Evolutionary conservation across 2,113 vertebrate genomes (phyloP).

Genomic region (Emydura subglobosa): DNA sequence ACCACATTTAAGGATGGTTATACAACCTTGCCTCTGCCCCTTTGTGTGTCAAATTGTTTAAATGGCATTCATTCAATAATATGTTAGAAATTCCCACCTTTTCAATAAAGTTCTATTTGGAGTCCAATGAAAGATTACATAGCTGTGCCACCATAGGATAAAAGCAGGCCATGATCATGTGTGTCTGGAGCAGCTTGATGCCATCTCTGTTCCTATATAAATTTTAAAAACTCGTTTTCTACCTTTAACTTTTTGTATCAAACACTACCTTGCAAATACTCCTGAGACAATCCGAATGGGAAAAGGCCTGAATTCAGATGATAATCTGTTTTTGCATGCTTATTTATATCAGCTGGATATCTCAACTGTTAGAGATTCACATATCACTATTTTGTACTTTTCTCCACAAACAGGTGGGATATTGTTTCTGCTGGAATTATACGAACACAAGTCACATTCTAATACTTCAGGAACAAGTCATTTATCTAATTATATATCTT

Average conservation of each 20-base stretch:
- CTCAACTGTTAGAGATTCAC: not conserved
- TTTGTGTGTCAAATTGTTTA: not conserved
- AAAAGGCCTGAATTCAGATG: not conserved
- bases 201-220: not conserved
- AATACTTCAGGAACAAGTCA: slow-evolving; percentile 58
- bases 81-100: not conserved
- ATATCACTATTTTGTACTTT: not conserved
- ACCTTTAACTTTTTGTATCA: not conserved
- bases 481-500: slow-evolving; percentile 67
- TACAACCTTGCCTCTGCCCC: not conserved
- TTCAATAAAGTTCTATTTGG: not conserved
- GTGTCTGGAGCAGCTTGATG: fast-evolving
- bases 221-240: not conserved
- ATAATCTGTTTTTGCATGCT: not conserved
- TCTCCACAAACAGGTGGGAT: not conserved
- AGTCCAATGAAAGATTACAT: not conserved
- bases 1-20: not conserved
- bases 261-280: not conserved
- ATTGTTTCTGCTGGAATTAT: slow-evolving; percentile 58
- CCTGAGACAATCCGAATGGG: not conserved
- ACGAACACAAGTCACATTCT: slow-evolving; percentile 59
- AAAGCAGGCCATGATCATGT: not conserved
- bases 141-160: not conserved
- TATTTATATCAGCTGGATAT: not conserved
- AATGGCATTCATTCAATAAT: not conserved